These are phyloP conservation scores for Hyphantria cunea DNA, from an alignment of 1,140 invertebrate genomes.

Conservation along the genomic window DNA sequence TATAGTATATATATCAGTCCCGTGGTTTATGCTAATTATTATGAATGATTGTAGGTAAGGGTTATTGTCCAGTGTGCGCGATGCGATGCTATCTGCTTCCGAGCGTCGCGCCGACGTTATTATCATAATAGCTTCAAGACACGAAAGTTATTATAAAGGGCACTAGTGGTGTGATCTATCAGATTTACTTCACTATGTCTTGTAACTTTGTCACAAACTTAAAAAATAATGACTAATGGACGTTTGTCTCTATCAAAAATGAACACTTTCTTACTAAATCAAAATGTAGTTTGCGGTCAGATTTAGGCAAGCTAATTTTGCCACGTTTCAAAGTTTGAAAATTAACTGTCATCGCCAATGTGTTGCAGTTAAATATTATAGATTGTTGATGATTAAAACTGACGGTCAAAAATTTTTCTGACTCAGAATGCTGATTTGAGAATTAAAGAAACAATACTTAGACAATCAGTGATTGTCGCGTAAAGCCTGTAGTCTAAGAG, in stretches of 20 bases:
- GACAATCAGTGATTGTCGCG: too few relatives aligned
- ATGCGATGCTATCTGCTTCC: constrained; percentile 73
- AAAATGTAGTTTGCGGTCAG: not conserved
- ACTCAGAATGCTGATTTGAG: too few relatives aligned
- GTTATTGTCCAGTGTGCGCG: constrained; percentile 75
- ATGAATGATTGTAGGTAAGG: constrained; percentile 65
- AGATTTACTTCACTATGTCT: constrained; percentile 50
- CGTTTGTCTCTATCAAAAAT: not conserved
- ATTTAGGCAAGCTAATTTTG: too few relatives aligned
- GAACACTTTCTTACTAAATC: not conserved
- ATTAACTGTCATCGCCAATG: too few relatives aligned
- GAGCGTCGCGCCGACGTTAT: constrained; percentile 68
- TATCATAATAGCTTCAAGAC: constrained; percentile 72
- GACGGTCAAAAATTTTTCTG: too few relatives aligned
- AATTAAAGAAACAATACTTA: too few relatives aligned
- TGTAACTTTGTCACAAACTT: constrained; percentile 15
- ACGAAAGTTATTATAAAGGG: constrained; percentile 66
- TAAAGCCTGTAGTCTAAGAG: too few relatives aligned
- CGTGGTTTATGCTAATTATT: constrained; percentile 49
- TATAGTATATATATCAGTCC: constrained; percentile 31
- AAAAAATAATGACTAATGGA: constrained; percentile 1
- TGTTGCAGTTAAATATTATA: too few relatives aligned
- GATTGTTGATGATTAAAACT: too few relatives aligned
- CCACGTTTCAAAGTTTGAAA: too few relatives aligned
- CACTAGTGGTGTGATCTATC: constrained; percentile 58